Base-by-base conservation (phyloP, 2,888 invertebrate species). In the Melipona bicolor region DNA sequence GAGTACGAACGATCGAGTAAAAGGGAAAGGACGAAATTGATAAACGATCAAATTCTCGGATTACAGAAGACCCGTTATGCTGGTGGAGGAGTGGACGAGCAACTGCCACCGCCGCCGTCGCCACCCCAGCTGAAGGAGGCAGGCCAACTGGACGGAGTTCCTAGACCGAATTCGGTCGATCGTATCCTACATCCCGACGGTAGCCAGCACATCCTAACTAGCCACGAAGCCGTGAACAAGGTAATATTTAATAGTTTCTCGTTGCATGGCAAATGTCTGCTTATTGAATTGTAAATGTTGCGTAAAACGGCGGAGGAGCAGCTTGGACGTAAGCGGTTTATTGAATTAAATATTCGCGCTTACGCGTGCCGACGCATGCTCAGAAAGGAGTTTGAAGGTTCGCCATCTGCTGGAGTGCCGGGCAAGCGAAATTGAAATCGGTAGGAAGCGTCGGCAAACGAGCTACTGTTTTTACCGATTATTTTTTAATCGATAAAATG, bases 41-140 rank as follows among this genome's bases (percentile, higher is more conserved):
- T 36, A 17, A 82, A 54, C 27, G 59, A 52, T 24, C n/a, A 32
- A 59, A 61, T 72, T 69, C 11, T 83, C 13, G 68, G n/a, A 11
- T 95, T 95, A 36, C 94, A 96, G 96, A 96, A 96, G 93, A 94
- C 95, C 68, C 95, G 95, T 78, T 95, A 95, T 91, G 93, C 93
- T 65, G 94, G 94, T 36, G 91, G 88, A 27, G 90, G 88, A 24
- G 95, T 95, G 81, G 95, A 96, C 79, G 95, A 95, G 88, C 95
- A 95, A 91, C 95, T 95, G 70, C 95, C 95, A 54, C 95, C 95
- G 4, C 95, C 95, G 50, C 95, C 96, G n/a, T 95, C 96, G 52
- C 95, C 95, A 36, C 95, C 94, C 2, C 92, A 91, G 65, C 84
- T 93, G 72, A 94, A 94, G 84, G 94, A 95, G 75, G 89, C 91